Evolutionary conservation across 2,888 invertebrate species (phyloP), one percentile per base, ranked within the genome.

Genomic region (Ennomos erosarius): DNA sequence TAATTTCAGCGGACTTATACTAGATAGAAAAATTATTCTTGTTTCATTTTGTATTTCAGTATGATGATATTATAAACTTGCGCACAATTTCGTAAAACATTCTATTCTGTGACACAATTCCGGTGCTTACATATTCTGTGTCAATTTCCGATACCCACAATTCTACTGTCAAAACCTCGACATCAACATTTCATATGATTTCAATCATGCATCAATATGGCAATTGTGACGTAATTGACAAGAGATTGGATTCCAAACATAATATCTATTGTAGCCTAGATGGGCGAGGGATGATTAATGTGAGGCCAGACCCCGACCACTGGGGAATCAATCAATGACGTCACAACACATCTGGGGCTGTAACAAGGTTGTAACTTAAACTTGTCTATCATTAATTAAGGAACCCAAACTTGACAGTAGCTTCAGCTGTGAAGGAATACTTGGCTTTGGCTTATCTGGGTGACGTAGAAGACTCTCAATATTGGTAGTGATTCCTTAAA

Each of bases 301-400:
- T 71, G 55, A 57, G 63, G 65, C 50, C 64, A 63, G 68, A 62
- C 60, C 64, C 67, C 73, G 58, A 26, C 26, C 67, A 63, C 58
- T 70, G 74, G 72, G 73, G 71, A 82, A 84, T 85, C 84, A 83
- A 85, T 84, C 85, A 82, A 71, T 78, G 75, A 73, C 79, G 80
- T 78, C 79, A 77, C 68, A 64, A 59, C 68, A 70, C 75, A 77
- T 76, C 76, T 80, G 80, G 65, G 50, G 70, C 59, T 53, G 38
- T 54, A 59, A 54, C 59, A 59, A 59, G 59, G 39, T 64, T 63
- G 61, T 68, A 71, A 69, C 75, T 72, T 73, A 68, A 71, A 71
- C 68, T 75, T 69, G 67, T 60, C 58, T 52, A 48, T 64, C 68
- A 75, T 74, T 72, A 71, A 71, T 74, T 71, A 72, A 48, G 44